Base-by-base conservation (phyloP, 2,113 vertebrate species). In the Anoplopoma fimbria region DNA sequence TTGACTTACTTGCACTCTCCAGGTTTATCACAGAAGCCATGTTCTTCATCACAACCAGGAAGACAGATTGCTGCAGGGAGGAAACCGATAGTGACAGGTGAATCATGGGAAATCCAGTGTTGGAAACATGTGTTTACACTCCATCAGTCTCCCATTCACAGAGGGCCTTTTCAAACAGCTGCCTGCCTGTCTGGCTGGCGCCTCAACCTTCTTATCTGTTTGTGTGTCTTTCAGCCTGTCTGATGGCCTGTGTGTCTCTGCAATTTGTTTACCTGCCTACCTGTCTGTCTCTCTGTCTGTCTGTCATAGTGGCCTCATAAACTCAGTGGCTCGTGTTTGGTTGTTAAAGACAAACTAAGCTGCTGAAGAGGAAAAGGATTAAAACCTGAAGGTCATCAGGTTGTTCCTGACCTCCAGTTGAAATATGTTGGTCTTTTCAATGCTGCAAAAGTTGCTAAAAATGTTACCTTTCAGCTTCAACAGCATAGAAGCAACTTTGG, bases 1-100 rank as follows among this genome's bases (percentile, higher is more conserved):
- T 40, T 23, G 23, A 97, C 98, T 97, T 95, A 99, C 99, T 98
- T 99, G 99, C 99, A 99, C 89, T 99, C 99, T 72, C 97, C 99
- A 2, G 99, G 99, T 93, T 96, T 97, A 75, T 99, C 99, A 68
- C 99, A 99, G 86, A 96, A 97, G 31, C 98, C 98, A 0, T 99
- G 98, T 60, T 98, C 96, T 83, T 99, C 98, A 27, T 99, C 97
- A 21, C 99, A 99, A 45, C 99, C 98, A 17, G 97, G 97, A 89
- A 99, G 95, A 93, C 99, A 99, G 89, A 99, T 97, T 0, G 99
- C 99, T 99, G 84, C 64, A 91, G 80, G 92, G 57, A 93, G 90
- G 68, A 82, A 81, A 86, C 62, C 79, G 70, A 83, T 2, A 82
- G 27, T 67, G 27, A 72, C 62, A 78, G 70, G 78, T 87, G 38